Evolutionary conservation across 2,888 invertebrate genomes (phyloP).

Genomic region (Tenodera sinensis): DNA sequence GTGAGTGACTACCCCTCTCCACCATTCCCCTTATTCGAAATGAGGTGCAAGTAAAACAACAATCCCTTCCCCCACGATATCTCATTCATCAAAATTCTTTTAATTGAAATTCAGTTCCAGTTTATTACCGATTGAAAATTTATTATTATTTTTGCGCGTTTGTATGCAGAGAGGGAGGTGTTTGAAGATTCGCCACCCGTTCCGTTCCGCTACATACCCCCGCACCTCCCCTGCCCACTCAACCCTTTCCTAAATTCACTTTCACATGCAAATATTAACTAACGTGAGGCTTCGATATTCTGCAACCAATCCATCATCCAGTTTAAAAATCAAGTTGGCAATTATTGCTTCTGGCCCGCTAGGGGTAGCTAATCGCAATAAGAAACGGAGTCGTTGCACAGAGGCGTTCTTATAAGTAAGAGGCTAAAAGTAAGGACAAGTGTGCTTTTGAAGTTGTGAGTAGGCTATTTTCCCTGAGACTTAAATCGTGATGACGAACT

Average conservation of each 20-base stretch:
- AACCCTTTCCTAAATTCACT: neutral
- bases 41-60: neutral
- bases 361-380: neutral
- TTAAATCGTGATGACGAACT: too few relatives aligned
- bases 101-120: neutral
- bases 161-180: neutral
- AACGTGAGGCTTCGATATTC: neutral
- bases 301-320: neutral
- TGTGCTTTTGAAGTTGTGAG: too few relatives aligned
- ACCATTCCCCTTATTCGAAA: neutral
- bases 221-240: neutral
- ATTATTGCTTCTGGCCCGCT: neutral
- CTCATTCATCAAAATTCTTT: neutral
- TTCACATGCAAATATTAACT: neutral
- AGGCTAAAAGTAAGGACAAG: too few relatives aligned
- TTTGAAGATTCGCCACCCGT: neutral
- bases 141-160: neutral
- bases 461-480: too few relatives aligned
- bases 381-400: neutral
- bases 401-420: too few relatives aligned
- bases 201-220: neutral
- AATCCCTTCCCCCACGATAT: neutral
- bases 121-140: neutral
- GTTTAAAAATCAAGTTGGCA: neutral
- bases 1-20: neutral